Base-by-base conservation (phyloP, 2,888 invertebrate species). In the Osmoderma eremita region DNA sequence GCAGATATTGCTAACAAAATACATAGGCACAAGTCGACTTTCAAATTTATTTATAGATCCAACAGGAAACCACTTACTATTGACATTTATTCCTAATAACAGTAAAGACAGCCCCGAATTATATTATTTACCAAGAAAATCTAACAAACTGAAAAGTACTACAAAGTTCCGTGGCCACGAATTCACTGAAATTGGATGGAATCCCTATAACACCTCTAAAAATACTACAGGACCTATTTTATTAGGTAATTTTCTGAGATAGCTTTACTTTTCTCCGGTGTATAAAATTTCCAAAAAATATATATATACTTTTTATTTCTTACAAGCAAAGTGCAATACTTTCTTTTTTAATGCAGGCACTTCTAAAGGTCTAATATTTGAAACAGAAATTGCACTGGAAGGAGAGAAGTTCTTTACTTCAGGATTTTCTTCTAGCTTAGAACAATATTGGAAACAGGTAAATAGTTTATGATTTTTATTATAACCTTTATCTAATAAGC, bases 101-200 rank as follows among this genome's bases (percentile, higher is more conserved):
- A 82, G 83, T 66, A 88, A 86, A 69, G 83, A 84, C 0, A 83
- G 84, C 61, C 87, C 93, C 0, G 96, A 96, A 78, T 85, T 95
- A 24, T 85, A 93, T 17, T 96, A 97, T 78, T 83, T 96, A 6
- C 90, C 93, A 67, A 86, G 90, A 65, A 92, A 90, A 76, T 89
- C 90, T 15, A 87, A 86, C 2, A 95, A 93, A 81, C 85, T 91
- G 8, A 92, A 92, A 76, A 64, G 61, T 50, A 83, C 84, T 15
- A 83, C 85, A 30, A 91, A 90, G 80, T 88, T 89, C 51, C 84
- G 87, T 71, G 90, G 91, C 42, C 93, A 95, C 80, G 91, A 94
- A 78, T 90, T 98, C 20, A 95, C 96, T 0, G 92, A 94, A 56
- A 92, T 98, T 0, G 97, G 91, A 0, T 98, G 97, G 92, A 96